Conservation (phyloP, 2,113 vertebrate genomes). For the Herpetotheres cachinnans region DNA sequence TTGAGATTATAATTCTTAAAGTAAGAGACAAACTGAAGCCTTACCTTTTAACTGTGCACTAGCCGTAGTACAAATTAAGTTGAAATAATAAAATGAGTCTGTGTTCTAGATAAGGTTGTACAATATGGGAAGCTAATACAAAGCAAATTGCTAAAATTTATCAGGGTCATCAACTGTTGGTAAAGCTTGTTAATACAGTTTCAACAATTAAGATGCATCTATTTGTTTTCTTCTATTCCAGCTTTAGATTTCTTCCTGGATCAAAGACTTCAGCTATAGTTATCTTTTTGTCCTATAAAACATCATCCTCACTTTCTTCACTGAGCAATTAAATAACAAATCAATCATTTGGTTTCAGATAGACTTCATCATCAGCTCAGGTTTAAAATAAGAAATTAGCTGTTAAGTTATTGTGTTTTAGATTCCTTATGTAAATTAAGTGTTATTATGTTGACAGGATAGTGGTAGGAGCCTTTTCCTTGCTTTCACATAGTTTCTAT, state of each 20-base stretch:
- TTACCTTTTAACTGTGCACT: background rate
- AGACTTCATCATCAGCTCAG: background rate
- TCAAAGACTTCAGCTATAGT: background rate
- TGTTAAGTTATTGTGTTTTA: background rate
- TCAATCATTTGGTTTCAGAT: background rate
- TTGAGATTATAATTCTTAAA: background rate
- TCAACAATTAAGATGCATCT: background rate
- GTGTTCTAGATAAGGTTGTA: background rate
- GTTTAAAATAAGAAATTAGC: background rate
- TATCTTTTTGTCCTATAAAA: background rate
- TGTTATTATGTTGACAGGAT: background rate
- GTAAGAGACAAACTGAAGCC: background rate
- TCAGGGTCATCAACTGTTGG: background rate
- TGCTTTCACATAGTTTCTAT: background rate
- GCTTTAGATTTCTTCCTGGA: background rate
- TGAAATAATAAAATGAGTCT: background rate
- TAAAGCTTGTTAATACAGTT: background rate
- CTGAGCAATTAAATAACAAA: background rate
- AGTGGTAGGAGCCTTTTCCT: background rate
- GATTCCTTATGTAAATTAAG: background rate
- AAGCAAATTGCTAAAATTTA: background rate
- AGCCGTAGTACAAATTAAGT: background rate
- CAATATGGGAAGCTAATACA: background rate
- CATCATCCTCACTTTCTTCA: background rate
- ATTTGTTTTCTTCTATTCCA: background rate